A percentile compares a stretch with the other conserved stretches of the same genome.
phyloP scores from a whole-genome alignment of 2,113 vertebrate species.

The Holacanthus passer region DNA sequence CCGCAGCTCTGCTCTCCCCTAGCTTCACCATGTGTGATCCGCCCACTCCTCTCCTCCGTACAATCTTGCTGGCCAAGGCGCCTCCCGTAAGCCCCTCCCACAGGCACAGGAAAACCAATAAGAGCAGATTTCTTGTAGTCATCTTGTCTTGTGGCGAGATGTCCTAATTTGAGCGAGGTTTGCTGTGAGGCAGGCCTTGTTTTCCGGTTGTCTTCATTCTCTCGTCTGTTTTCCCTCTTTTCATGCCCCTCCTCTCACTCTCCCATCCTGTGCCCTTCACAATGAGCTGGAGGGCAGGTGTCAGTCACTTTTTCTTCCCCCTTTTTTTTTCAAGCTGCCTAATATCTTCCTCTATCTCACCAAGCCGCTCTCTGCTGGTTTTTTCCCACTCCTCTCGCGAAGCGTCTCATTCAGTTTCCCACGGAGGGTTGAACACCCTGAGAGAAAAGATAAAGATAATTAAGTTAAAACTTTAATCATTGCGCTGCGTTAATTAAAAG shows the following conservation, averaged over 20 bases:
- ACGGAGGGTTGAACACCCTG: slow-evolving; percentile 76
- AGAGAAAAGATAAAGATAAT: slow-evolving; percentile 86
- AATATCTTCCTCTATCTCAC: slow-evolving; percentile 73
- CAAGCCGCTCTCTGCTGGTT: slow-evolving; percentile 48
- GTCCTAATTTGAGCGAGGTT: slow-evolving; percentile 77
- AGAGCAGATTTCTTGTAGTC: slow-evolving; percentile 77
- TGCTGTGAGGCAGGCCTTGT: slow-evolving; percentile 77
- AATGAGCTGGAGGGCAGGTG: slow-evolving; percentile 73
- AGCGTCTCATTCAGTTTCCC: slow-evolving; percentile 80
- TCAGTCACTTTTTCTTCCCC: slow-evolving; percentile 72
- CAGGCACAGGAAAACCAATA: slow-evolving; percentile 79
- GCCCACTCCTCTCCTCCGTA: slow-evolving; percentile 78
- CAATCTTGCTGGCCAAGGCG: slow-evolving; percentile 66
- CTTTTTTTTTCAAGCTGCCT: slow-evolving; percentile 18
- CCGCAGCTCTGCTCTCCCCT: slow-evolving; percentile 66
- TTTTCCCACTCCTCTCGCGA: slow-evolving; percentile 52
- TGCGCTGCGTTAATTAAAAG: slow-evolving; percentile 83
- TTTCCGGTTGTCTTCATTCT: slow-evolving; percentile 85
- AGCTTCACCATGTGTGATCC: slow-evolving; percentile 58
- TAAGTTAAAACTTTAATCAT: slow-evolving; percentile 85
- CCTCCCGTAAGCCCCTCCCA: slow-evolving; percentile 68
- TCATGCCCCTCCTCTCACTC: slow-evolving; percentile 66
- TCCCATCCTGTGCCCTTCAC: slow-evolving; percentile 71
- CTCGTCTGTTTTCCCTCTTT: slow-evolving; percentile 52
- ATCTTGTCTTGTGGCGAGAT: slow-evolving; percentile 75